Evolutionary conservation across 1,140 invertebrate genomes (phyloP).

Genomic region (Drosophila kanapiae): DNA sequence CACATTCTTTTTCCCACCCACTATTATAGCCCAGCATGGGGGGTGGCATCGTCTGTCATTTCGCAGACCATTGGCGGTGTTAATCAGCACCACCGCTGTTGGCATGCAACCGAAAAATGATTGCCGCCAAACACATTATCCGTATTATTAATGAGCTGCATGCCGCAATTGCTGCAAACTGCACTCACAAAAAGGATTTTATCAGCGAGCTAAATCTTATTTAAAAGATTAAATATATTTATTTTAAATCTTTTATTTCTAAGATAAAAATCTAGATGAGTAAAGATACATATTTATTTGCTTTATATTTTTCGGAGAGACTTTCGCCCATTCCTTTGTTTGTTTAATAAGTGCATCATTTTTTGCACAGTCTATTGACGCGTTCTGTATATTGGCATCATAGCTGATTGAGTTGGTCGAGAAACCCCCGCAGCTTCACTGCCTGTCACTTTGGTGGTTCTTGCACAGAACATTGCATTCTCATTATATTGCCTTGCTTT

Average conservation of each 20-base stretch:
- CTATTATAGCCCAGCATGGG: constrained; percentile 9
- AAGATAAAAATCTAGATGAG: neutral
- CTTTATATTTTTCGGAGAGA: neutral
- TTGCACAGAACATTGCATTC: constrained; percentile 46
- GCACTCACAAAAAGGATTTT: neutral
- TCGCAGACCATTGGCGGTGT: constrained; percentile 58
- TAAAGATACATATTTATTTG: too few relatives aligned
- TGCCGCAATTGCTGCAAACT: constrained; percentile 51
- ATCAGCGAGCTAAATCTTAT: too few relatives aligned
- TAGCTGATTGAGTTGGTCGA: constrained; percentile 30
- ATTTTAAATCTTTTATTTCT: too few relatives aligned
- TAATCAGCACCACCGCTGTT: constrained; percentile 66
- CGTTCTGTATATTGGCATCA: constrained; percentile 19
- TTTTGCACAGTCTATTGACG: neutral
- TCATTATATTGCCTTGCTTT: constrained; percentile 57
- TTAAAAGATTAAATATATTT: too few relatives aligned
- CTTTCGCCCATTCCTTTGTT: neutral
- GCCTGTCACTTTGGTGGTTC: constrained; percentile 19
- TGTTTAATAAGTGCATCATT: neutral
- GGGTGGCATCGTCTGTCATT: constrained; percentile 15
- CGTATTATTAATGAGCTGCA: constrained; percentile 80
- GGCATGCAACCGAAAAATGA: constrained; percentile 74
- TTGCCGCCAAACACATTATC: constrained; percentile 76
- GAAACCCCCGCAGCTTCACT: neutral
- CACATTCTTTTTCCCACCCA: neutral